phyloP scores from a whole-genome alignment of 2,113 vertebrate species.

The Hirundichthys speculiger region DNA sequence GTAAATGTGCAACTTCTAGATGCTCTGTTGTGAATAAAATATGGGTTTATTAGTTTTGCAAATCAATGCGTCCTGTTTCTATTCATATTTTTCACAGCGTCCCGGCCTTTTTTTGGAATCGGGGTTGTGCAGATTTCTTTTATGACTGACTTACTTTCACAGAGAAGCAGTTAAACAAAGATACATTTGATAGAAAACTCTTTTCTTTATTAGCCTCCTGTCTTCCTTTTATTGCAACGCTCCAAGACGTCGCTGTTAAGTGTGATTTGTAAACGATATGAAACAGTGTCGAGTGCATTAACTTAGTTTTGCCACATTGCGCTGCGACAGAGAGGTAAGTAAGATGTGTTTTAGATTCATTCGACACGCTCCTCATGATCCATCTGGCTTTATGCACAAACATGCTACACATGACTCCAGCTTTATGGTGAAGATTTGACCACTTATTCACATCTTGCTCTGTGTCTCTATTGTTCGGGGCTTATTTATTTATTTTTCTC shows the following conservation, averaged over 20 bases:
- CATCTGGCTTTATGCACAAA: background rate
- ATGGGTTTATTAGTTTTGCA: too few species aligned
- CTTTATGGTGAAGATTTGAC: constrained; percentile 4
- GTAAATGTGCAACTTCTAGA: too few species aligned
- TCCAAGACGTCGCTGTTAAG: background rate
- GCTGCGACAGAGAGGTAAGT: constrained; percentile 41
- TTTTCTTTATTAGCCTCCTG: background rate
- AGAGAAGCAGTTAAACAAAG: constrained; percentile 27
- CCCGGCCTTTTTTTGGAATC: too few species aligned
- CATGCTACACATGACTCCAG: background rate
- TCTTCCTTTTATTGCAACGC: background rate
- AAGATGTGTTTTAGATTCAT: constrained; percentile 10
- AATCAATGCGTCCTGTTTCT: too few species aligned
- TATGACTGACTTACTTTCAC: constrained; percentile 44
- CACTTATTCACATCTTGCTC: constrained; percentile 45
- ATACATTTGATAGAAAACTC: background rate
- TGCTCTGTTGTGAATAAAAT: too few species aligned
- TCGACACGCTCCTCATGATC: background rate
- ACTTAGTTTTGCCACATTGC: constrained; percentile 11
- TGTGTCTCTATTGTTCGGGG: constrained; percentile 39
- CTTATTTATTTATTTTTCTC: background rate
- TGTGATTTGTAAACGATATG: background rate
- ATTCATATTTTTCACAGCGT: too few species aligned
- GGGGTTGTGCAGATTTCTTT: constrained; percentile 3
- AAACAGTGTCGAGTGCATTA: constrained; percentile 3